A percentile compares a stretch with the other conserved stretches of the same genome.
Evolutionary conservation across 1,140 invertebrate species (phyloP).

Genomic region (Steinernema khuongi): DNA sequence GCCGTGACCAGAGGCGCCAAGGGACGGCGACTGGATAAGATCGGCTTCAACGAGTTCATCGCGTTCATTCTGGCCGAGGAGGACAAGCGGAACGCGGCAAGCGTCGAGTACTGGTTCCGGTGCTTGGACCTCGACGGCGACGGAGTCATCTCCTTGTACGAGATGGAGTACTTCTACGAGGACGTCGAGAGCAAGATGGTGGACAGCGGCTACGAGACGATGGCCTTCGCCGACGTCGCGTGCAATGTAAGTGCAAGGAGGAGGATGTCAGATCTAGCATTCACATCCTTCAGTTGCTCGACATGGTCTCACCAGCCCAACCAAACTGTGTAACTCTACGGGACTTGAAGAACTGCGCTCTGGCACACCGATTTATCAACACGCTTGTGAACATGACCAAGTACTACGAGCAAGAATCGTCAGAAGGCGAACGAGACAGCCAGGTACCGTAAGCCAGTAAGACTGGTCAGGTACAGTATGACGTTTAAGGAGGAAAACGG

Average conservation of each 20-base stretch:
- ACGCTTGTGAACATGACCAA: slow-evolving; percentile 99
- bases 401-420: slow-evolving; percentile 95
- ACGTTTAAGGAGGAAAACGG: slow-evolving; percentile 60
- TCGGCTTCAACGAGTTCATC: slow-evolving; percentile 94
- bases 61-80: slow-evolving; percentile 98
- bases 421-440: slow-evolving; percentile 81
- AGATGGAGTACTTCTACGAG: slow-evolving; percentile 97
- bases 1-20: slow-evolving; percentile 71
- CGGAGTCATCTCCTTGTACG: slow-evolving; percentile 94
- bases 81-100: slow-evolving; percentile 89
- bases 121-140: slow-evolving; percentile 99
- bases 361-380: slow-evolving; percentile 95
- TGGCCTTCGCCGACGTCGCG: slow-evolving; percentile 93
- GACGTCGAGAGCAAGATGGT: slow-evolving; percentile 97
- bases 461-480: not conserved
- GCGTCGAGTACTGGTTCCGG: slow-evolving; percentile 69
- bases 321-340: slow-evolving; percentile 70
- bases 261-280: not conserved
- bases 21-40: slow-evolving; percentile 35
- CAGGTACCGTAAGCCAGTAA: slow-evolving; percentile 61
- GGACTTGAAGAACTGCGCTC: slow-evolving; percentile 87
- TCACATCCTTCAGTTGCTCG: slow-evolving; percentile 72
- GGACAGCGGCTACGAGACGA: slow-evolving; percentile 82
- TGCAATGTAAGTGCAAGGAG: slow-evolving; percentile 71
- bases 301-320: slow-evolving; percentile 85